Conservation (phyloP, 1,140 invertebrate species). For the Eupristina koningsbergeri region DNA sequence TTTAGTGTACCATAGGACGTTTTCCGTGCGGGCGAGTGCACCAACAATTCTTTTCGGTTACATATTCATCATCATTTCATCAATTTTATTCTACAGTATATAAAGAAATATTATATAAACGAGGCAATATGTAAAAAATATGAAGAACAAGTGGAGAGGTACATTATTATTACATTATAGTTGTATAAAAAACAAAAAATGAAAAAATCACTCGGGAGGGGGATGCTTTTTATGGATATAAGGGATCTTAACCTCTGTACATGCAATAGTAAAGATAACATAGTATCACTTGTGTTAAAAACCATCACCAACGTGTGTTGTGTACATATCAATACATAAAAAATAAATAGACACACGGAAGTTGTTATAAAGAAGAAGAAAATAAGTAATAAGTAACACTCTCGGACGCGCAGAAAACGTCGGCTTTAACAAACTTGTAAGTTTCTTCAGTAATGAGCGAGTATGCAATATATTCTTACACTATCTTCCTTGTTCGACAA, state of each 20-base stretch:
- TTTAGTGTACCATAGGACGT: slow-evolving; percentile 8
- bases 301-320: slow-evolving; percentile 47
- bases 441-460: slow-evolving; percentile 1
- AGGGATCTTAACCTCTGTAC: slow-evolving; percentile 13
- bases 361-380: slow-evolving; percentile 36
- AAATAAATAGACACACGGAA: slow-evolving; percentile 58
- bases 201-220: slow-evolving; percentile 24
- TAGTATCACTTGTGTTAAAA: slow-evolving; percentile 65
- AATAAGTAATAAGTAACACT: not conserved
- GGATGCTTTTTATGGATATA: slow-evolving; percentile 25
- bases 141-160: not conserved
- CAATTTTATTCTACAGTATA: slow-evolving; percentile 1
- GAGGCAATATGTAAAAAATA: slow-evolving; percentile 19
- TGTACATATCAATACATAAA: slow-evolving; percentile 64
- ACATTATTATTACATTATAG: slow-evolving; percentile 35
- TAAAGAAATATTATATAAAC: slow-evolving; percentile 34
- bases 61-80: not conserved
- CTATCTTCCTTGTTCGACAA: not conserved
- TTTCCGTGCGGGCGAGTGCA: slow-evolving; percentile 23
- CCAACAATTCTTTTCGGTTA: not conserved
- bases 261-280: slow-evolving; percentile 61
- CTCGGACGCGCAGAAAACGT: slow-evolving; percentile 64
- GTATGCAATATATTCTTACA: not conserved
- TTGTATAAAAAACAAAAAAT: slow-evolving; percentile 40
- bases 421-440: slow-evolving; percentile 48